phyloP scores from a whole-genome alignment of 1,140 invertebrate species.

The Drosophila ercepeae region DNA sequence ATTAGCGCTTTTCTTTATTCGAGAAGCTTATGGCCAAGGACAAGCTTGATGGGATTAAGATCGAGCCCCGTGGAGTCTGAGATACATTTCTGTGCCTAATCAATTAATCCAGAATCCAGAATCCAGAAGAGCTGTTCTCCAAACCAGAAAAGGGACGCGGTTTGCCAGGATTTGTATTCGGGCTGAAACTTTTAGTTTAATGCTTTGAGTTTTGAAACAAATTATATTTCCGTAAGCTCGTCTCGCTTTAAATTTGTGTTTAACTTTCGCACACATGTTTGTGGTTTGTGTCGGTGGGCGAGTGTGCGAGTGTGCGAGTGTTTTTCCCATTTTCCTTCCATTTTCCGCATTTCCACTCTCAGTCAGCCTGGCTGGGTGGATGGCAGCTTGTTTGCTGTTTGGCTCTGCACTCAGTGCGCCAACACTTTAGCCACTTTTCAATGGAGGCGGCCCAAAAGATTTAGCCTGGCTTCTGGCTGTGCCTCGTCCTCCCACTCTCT shows the following conservation, averaged over 20 bases:
- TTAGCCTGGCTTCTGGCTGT: slow-evolving; percentile 13
- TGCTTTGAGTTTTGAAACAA: slow-evolving; percentile 2
- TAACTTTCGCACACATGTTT: slow-evolving; percentile 31
- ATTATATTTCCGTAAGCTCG: neutral
- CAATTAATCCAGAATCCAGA: too few relatives aligned
- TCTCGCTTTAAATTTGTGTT: slow-evolving; percentile 21
- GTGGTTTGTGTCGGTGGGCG: slow-evolving; percentile 7
- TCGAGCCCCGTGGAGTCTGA: too few relatives aligned
- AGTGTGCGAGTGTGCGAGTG: too few relatives aligned
- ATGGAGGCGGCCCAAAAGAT: slow-evolving; percentile 38
- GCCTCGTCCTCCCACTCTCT: too few relatives aligned
- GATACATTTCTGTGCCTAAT: neutral
- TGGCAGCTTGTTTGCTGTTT: slow-evolving; percentile 30
- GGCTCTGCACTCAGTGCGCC: slow-evolving; percentile 28
- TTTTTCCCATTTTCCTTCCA: slow-evolving; percentile 3
- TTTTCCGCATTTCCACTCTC: neutral
- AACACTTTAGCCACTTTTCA: slow-evolving; percentile 69
- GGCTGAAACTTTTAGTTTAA: slow-evolving; percentile 4
- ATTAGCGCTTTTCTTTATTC: slow-evolving; percentile 22
- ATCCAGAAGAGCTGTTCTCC: too few relatives aligned
- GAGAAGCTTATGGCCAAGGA: too few relatives aligned
- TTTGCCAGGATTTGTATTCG: neutral
- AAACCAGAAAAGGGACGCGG: neutral
- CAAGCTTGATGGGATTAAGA: neutral
- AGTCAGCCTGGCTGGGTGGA: slow-evolving; percentile 7